Base-by-base conservation (phyloP, 2,797 vertebrate genomes). In the Phoebastria nigripes region DNA sequence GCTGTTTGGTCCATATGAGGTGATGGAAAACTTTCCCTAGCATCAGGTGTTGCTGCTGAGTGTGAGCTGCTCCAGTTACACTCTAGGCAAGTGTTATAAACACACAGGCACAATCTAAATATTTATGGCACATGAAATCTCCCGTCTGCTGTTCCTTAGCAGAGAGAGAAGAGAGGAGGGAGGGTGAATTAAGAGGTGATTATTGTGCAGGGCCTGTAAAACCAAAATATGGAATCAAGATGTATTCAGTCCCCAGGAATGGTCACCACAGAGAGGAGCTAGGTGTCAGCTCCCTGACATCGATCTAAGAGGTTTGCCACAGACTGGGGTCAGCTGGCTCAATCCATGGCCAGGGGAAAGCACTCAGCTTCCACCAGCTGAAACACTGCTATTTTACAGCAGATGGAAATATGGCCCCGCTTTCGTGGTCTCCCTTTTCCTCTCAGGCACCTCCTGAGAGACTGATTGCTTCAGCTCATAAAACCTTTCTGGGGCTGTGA, bases 101-200 rank as follows among this genome's bases (percentile, higher is more conserved):
- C 97, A 97, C 97, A 95, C 94, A 97, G 96, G 95, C 96, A 96
- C 97, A 97, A 96, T 90, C 96, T 97, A 97, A 97, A 97, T 96
- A 97, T 97, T 97, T 97, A 97, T 96, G 96, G 96, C 96, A 97
- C 96, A 65, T 97, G 96, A 97, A 97, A 97, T 94, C 94, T 97
- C 94, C 96, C 87, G 88, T 96, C 97, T 97, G 97, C 96, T 84
- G 93, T 71, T 92, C 92, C 92, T 93, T 88, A 85, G 90, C 65
- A 26, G 59, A 80, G 65, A 58, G 85, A 58, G 90, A 39, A n/a
- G 39, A 67, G 31, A 20, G 46, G 35, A 72, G 71, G 73, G 91
- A 61, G 87, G 94, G 90, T 74, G 92, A 95, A 74, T 67, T 71
- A 71, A 58, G 93, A 96, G 94, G 90, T 91, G 96, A 94, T 91